Percentiles rank a stretch among this genome's conserved stretches.
These are phyloP conservation scores for Drosophila cardini DNA, from an alignment of 1,140 invertebrate species.

Conservation along the genomic window DNA sequence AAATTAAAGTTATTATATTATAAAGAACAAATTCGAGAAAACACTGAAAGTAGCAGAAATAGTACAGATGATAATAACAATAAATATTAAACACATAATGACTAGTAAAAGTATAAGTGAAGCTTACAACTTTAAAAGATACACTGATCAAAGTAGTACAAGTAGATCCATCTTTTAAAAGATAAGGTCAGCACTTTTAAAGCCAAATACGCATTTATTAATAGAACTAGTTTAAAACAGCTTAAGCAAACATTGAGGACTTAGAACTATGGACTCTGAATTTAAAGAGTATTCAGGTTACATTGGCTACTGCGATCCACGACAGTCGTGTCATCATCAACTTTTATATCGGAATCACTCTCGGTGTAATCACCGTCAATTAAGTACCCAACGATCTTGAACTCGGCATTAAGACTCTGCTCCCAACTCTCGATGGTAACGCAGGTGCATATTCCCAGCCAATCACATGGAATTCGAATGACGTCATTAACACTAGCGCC, in stretches of 20 bases:
- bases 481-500: conserved; percentile 65
- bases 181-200: neutral
- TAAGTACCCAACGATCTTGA: conserved; percentile 56
- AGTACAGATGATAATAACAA: no score
- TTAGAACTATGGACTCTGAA: neutral
- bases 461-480: conserved; percentile 46
- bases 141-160: no score
- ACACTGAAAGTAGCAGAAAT: no score
- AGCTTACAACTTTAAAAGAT: no score
- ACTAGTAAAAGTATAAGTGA: no score
- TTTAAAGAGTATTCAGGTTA: neutral
- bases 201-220: neutral
- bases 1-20: no score
- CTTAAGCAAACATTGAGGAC: neutral
- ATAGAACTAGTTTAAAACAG: neutral
- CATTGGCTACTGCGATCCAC: neutral
- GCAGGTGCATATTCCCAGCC: conserved; percentile 26
- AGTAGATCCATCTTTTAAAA: no score
- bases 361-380: conserved; percentile 33
- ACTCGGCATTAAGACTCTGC: conserved; percentile 55
- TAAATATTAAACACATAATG: no score
- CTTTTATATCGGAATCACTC: neutral
- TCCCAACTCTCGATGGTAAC: conserved; percentile 52
- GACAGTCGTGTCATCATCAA: neutral
- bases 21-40: no score